phyloP scores from a whole-genome alignment of 2,797 vertebrate species.

The Mycteria americana region DNA sequence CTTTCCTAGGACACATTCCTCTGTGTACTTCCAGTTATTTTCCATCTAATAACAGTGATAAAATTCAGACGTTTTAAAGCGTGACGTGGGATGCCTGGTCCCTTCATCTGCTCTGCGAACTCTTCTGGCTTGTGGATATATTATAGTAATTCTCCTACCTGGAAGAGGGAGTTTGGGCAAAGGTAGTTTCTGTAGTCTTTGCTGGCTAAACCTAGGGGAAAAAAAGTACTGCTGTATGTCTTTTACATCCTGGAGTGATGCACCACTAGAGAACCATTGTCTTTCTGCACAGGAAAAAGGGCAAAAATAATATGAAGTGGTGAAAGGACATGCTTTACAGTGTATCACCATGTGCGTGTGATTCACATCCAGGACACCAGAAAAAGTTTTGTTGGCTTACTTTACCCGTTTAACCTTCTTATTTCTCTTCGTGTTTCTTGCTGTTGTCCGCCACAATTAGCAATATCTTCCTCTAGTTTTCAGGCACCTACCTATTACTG shows the following conservation, averaged over 20 bases:
- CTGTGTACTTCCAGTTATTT: not conserved
- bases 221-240: not conserved
- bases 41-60: not conserved
- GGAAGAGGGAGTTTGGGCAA: not conserved
- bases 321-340: not conserved
- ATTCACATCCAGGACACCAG: not conserved
- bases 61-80: not conserved
- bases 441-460: not conserved
- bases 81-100: not conserved
- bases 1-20: not conserved
- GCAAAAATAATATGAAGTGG: not conserved
- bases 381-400: not conserved
- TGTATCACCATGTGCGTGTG: accelerated
- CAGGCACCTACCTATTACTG: not conserved
- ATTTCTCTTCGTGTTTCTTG: not conserved
- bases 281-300: not conserved
- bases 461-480: not conserved
- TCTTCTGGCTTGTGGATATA: not conserved
- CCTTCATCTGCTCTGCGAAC: not conserved
- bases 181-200: not conserved
- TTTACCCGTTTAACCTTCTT: not conserved
- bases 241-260: not conserved
- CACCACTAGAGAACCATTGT: not conserved
- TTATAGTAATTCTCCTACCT: not conserved
- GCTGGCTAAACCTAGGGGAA: not conserved